Percentiles rank a stretch among this genome's conserved stretches.
Evolutionary conservation across 2,888 invertebrate species (phyloP).

Genomic region (Coleophora deauratella): DNA sequence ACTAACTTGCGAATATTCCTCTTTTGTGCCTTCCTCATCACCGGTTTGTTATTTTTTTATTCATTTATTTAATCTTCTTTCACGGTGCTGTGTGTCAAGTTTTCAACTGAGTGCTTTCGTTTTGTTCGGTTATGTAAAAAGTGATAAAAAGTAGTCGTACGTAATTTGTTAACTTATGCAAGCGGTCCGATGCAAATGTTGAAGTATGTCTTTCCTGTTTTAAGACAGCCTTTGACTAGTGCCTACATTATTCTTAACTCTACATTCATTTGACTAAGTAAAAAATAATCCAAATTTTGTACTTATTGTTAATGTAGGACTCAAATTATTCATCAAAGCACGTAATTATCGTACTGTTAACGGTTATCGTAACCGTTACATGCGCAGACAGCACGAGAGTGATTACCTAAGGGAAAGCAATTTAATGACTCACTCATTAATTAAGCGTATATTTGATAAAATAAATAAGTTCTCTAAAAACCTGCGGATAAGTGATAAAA

Average conservation of each 20-base stretch:
- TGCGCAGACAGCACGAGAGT: conserved; percentile 14
- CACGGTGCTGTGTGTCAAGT: not conserved
- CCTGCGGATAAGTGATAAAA: too few species aligned
- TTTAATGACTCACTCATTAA: conserved; percentile 24
- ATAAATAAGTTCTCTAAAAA: too few species aligned
- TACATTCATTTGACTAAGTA: too few species aligned
- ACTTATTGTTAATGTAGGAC: too few species aligned
- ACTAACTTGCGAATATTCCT: conserved; percentile 49
- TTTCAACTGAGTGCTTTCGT: not conserved
- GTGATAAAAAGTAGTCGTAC: conserved; percentile 17
- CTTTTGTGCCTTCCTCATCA: conserved; percentile 55
- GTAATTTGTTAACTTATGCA: conserved; percentile 54
- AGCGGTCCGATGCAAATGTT: conserved; percentile 31
- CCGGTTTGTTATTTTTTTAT: conserved; percentile 45
- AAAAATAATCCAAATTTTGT: too few species aligned
- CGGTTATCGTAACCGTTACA: conserved; percentile 53
- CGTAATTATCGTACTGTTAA: too few species aligned
- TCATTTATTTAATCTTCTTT: conserved; percentile 12
- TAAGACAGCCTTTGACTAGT: too few species aligned
- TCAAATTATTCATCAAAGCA: conserved; percentile 28
- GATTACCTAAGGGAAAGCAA: conserved; percentile 57
- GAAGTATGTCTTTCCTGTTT: not conserved
- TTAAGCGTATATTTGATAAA: conserved; percentile 11
- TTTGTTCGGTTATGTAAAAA: not conserved
- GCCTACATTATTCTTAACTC: too few species aligned